Conservation (phyloP, 2,113 vertebrate species). For the Circaetus cinerascens region DNA sequence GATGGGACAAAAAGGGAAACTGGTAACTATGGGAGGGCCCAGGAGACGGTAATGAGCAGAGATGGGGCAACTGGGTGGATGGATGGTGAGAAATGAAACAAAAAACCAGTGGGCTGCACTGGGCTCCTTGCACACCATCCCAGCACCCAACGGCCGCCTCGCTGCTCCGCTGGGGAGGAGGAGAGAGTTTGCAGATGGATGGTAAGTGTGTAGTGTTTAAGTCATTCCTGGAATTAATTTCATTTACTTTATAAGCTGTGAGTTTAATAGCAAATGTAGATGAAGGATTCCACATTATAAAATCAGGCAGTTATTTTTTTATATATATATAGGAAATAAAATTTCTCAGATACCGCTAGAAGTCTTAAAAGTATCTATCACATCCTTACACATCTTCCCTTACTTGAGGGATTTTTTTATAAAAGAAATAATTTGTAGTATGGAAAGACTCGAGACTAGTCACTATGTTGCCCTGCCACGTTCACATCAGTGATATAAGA, state of each 20-base stretch:
- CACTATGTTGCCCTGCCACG: not conserved
- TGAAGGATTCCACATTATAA: not conserved
- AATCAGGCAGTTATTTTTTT: not conserved
- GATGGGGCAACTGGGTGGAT: too few species aligned
- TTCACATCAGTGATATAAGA: not conserved
- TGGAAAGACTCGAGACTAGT: not conserved
- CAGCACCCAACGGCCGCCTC: rapidly evolving
- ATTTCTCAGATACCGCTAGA: not conserved
- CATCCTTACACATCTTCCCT: not conserved
- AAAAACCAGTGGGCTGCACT: not conserved
- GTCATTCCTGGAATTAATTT: not conserved
- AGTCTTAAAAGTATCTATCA: not conserved
- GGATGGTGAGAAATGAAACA: not conserved
- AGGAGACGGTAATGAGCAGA: not conserved
- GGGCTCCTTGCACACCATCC: not conserved
- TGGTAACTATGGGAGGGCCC: rapidly evolving
- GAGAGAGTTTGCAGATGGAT: not conserved
- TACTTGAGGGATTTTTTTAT: not conserved
- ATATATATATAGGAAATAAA: not conserved
- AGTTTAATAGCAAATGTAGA: not conserved
- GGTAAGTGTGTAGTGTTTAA: not conserved
- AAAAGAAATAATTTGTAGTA: not conserved
- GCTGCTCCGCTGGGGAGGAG: too few species aligned
- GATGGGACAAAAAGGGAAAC: not conserved
- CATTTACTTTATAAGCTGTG: not conserved